Evolutionary conservation across 1,140 invertebrate genomes (phyloP).

Genomic region (Drosophila obscura): DNA sequence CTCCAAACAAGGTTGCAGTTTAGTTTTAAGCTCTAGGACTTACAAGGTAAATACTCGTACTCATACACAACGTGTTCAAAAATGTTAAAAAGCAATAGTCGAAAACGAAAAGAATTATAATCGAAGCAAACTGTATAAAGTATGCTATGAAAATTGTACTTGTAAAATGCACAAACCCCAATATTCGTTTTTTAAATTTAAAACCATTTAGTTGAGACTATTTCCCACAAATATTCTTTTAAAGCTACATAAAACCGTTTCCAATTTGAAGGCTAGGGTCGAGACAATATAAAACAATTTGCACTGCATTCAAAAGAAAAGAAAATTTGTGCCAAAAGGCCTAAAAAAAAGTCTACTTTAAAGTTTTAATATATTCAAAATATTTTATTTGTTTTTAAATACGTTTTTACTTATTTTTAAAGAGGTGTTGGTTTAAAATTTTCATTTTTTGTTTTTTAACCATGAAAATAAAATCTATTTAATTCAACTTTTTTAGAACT

Average conservation of each 20-base stretch:
- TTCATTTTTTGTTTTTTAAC: slow-evolving; percentile 41
- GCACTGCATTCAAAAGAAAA: slow-evolving; percentile 69
- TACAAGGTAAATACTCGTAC: slow-evolving; percentile 61
- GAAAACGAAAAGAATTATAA: slow-evolving; percentile 48
- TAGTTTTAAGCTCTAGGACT: slow-evolving; percentile 60
- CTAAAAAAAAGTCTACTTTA: slow-evolving; percentile 1
- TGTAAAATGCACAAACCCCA: slow-evolving; percentile 75
- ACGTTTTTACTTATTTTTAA: slow-evolving; percentile 26
- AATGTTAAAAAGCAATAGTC: slow-evolving; percentile 83
- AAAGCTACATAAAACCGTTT: slow-evolving; percentile 19
- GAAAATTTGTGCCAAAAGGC: slow-evolving; percentile 27
- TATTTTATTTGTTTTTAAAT: not conserved
- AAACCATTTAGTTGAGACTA: slow-evolving; percentile 53
- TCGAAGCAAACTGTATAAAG: slow-evolving; percentile 54
- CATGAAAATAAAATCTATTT: slow-evolving; percentile 10
- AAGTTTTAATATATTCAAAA: slow-evolving; percentile 6
- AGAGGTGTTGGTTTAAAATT: slow-evolving; percentile 65
- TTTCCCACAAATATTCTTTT: slow-evolving; percentile 20
- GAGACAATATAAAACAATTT: slow-evolving; percentile 79
- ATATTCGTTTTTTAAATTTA: slow-evolving; percentile 52
- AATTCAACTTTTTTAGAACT: slow-evolving; percentile 39
- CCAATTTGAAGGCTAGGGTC: slow-evolving; percentile 73
- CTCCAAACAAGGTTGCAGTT: slow-evolving; percentile 62
- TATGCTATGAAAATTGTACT: slow-evolving; percentile 76
- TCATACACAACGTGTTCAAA: slow-evolving; percentile 65